Percentiles rank a stretch among this genome's conserved stretches.
Conservation (phyloP, 2,113 vertebrate genomes). For the Hiodon tergisus region DNA sequence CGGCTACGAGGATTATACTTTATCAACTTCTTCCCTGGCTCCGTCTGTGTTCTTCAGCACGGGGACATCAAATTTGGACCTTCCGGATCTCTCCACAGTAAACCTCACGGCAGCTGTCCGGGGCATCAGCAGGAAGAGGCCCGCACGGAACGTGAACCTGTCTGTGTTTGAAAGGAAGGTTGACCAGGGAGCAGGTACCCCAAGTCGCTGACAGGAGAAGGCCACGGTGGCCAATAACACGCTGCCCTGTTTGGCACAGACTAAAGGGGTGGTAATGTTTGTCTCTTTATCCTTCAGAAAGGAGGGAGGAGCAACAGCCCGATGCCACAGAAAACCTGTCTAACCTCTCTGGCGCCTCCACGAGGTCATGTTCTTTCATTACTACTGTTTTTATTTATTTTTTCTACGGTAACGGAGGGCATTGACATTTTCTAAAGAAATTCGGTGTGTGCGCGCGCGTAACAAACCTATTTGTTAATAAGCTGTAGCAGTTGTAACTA, state of each 20-base stretch:
- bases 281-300: constrained; percentile 4
- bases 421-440: too few relatives aligned
- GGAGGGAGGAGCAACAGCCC: neutral
- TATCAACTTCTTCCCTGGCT: neutral
- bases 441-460: too few relatives aligned
- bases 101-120: constrained; percentile 25
- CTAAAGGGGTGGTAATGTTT: neutral
- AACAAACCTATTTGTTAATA: too few relatives aligned
- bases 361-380: too few relatives aligned
- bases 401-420: too few relatives aligned
- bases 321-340: neutral
- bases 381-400: too few relatives aligned
- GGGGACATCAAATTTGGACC: constrained; percentile 49
- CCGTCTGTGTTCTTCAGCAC: constrained; percentile 39
- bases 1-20: neutral
- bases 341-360: neutral
- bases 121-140: constrained; percentile 51
- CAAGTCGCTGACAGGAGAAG: too few relatives aligned
- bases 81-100: constrained; percentile 54
- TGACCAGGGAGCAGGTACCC: constrained; percentile 33
- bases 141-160: constrained; percentile 43
- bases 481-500: too few relatives aligned
- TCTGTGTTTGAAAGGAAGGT: constrained; percentile 55
- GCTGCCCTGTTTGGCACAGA: neutral
- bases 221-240: neutral